Percentiles rank a stretch among this genome's conserved stretches.
Conservation (phyloP, 2,113 vertebrate genomes). For the Onychostoma macrolepis region DNA sequence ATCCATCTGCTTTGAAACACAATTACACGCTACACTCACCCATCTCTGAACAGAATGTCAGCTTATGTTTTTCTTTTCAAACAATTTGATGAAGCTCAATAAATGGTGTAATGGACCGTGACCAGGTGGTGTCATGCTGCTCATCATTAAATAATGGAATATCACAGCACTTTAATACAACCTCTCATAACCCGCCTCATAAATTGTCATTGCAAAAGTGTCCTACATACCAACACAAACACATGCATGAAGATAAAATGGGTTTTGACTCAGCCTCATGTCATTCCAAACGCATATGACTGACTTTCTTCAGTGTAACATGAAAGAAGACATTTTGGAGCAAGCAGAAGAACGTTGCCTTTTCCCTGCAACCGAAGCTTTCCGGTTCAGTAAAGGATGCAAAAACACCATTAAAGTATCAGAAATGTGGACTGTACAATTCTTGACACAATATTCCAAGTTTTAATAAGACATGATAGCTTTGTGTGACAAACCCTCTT, state of each 20-base stretch:
- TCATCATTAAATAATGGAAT: constrained; percentile 54
- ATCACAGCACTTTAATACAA: constrained; percentile 36
- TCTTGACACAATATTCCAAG: background rate
- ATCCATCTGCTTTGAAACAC: constrained; percentile 42
- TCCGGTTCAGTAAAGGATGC: background rate
- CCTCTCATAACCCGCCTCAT: constrained; percentile 5
- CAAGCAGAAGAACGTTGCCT: background rate
- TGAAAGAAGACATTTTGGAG: background rate
- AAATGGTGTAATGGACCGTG: constrained; percentile 47
- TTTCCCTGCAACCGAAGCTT: background rate
- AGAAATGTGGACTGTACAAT: background rate
- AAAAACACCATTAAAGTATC: background rate
- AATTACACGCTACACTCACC: constrained; percentile 52
- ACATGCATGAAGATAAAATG: background rate
- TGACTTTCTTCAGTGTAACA: background rate
- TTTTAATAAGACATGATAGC: background rate
- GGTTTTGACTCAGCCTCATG: background rate
- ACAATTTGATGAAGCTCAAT: constrained; percentile 31
- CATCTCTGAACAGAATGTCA: constrained; percentile 28
- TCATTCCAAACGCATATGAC: background rate
- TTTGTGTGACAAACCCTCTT: background rate
- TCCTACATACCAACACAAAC: constrained; percentile 7
- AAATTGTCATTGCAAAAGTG: constrained; percentile 37
- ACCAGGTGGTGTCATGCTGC: constrained; percentile 23
- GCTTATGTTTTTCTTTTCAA: constrained; percentile 46